Percentiles rank a stretch among this genome's conserved stretches.
phyloP scores from a whole-genome alignment of 2,113 vertebrate species.

The Dasyornis broadbenti region DNA sequence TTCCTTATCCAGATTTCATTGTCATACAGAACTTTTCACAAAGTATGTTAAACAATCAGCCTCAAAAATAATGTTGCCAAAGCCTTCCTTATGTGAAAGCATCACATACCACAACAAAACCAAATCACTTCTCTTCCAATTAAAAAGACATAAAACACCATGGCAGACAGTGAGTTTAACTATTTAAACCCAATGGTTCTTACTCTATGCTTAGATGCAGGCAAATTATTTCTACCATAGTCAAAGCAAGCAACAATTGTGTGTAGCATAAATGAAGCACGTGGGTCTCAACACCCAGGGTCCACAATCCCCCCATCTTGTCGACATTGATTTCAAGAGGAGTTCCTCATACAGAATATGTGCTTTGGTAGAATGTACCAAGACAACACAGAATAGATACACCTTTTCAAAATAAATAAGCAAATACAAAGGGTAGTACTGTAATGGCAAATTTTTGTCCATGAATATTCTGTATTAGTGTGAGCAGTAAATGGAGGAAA shows the following conservation, averaged over 20 bases:
- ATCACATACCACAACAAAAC: not conserved
- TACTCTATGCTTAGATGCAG: not conserved
- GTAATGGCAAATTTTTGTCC: not conserved
- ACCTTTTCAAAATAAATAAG: conserved; percentile 31
- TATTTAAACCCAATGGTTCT: not conserved
- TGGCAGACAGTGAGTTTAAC: not conserved
- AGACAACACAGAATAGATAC: not conserved
- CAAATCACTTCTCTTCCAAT: not conserved
- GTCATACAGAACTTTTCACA: not conserved
- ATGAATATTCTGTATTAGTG: not conserved
- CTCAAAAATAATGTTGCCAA: not conserved
- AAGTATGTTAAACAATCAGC: not conserved
- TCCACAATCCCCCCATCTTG: not conserved
- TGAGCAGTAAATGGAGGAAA: not conserved
- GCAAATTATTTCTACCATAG: not conserved
- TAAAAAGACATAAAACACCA: not conserved
- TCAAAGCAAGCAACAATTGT: not conserved
- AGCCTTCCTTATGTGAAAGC: not conserved
- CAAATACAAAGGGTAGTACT: not conserved
- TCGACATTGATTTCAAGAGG: not conserved
- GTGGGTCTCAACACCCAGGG: not conserved
- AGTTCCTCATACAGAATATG: not conserved
- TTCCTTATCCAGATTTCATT: not conserved
- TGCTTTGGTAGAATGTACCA: not conserved
- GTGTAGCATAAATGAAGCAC: not conserved